phyloP scores from a whole-genome alignment of 2,797 vertebrate genomes.

The Orestias chungarensis region DNA sequence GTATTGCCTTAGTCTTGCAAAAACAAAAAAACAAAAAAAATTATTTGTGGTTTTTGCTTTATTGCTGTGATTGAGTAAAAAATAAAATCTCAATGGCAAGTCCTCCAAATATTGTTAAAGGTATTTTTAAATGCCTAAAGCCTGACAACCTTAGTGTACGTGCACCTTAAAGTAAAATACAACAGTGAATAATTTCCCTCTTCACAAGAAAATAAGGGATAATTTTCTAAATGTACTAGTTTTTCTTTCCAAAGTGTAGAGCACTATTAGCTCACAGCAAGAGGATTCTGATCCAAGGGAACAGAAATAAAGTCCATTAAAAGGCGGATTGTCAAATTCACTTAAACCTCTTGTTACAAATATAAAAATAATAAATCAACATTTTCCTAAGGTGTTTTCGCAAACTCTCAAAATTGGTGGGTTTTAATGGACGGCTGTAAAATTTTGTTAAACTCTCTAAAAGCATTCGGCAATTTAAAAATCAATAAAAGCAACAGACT shows the following conservation, averaged over 20 bases:
- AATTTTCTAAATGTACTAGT: background rate
- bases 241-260: background rate
- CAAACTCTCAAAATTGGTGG: background rate
- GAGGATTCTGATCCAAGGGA: background rate
- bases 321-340: background rate
- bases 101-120: background rate
- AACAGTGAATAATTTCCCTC: background rate
- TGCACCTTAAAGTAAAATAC: background rate
- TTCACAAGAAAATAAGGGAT: background rate
- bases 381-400: background rate
- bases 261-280: background rate
- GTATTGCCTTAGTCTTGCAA: background rate
- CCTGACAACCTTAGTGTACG: background rate
- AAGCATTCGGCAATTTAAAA: too few relatives aligned
- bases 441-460: too few relatives aligned
- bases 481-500: background rate
- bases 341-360: background rate
- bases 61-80: background rate
- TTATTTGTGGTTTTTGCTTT: background rate
- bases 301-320: background rate
- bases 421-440: too few relatives aligned
- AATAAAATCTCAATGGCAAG: background rate
- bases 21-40: too few relatives aligned
- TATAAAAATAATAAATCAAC: background rate
- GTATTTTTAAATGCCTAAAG: background rate